Evolutionary conservation across 1,140 invertebrate species (phyloP).

Genomic region (Diachasmimorpha longicaudata): DNA sequence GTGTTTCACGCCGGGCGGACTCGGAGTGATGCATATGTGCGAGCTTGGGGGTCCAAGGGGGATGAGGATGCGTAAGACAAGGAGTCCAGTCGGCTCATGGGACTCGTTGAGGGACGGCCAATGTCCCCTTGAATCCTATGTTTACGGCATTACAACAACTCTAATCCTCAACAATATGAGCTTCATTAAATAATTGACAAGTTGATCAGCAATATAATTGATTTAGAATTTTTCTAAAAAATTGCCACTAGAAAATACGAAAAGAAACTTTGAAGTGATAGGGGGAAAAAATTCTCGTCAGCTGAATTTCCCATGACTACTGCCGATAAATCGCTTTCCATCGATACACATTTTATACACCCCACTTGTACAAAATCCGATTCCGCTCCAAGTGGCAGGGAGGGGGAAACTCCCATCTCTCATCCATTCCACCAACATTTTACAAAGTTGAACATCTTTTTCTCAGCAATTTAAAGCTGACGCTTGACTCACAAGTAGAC

Average conservation of each 20-base stretch:
- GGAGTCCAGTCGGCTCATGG: slow-evolving; percentile 29
- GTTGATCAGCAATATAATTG: too few species aligned
- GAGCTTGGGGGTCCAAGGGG: slow-evolving; percentile 25
- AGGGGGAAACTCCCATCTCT: background rate
- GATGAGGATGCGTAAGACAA: slow-evolving; percentile 31
- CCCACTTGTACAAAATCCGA: background rate
- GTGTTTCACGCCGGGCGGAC: background rate
- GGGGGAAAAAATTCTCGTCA: too few species aligned
- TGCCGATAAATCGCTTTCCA: background rate
- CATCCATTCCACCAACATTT: background rate
- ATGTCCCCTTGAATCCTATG: slow-evolving; percentile 17
- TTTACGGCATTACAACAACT: too few species aligned
- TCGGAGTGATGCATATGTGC: background rate
- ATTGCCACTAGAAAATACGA: too few species aligned
- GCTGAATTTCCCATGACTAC: too few species aligned
- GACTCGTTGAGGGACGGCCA: slow-evolving; percentile 23
- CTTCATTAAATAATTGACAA: too few species aligned
- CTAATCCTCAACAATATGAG: too few species aligned
- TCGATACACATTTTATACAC: background rate
- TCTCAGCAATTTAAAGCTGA: slow-evolving; percentile 11
- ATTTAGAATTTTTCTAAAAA: too few species aligned
- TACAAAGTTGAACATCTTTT: background rate
- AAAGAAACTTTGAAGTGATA: too few species aligned
- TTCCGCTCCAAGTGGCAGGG: background rate
- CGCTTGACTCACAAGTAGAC: slow-evolving; percentile 15